These are phyloP conservation scores for Spilosoma lubricipeda DNA, from an alignment of 2,888 invertebrate genomes.

Conservation along the genomic window DNA sequence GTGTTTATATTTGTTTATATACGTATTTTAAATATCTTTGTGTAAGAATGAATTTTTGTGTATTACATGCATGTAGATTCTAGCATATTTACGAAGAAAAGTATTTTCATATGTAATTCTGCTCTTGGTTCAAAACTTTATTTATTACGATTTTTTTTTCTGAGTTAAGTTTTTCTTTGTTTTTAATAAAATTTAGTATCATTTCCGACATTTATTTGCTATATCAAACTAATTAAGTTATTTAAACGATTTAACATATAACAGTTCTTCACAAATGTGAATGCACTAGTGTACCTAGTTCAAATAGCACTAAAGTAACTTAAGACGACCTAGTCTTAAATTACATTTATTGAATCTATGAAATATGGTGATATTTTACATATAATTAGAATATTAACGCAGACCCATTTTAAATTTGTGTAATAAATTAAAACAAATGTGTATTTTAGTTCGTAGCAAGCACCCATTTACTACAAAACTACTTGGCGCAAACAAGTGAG, in stretches of 20 bases:
- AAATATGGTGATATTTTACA: conserved; percentile 7
- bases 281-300: not conserved
- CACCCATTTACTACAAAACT: conserved; percentile 60
- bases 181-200: not conserved
- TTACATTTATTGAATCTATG: conserved; percentile 7
- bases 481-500: too few species aligned
- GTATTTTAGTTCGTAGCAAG: conserved; percentile 60
- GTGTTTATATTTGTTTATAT: too few species aligned
- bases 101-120: not conserved
- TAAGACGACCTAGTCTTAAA: not conserved
- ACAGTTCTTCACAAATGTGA: not conserved
- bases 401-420: conserved; percentile 49
- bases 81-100: not conserved
- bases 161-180: too few species aligned
- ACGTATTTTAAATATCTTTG: too few species aligned
- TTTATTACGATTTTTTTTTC: not conserved
- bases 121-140: not conserved
- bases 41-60: too few species aligned
- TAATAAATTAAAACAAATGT: conserved; percentile 62
- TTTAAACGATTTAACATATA: not conserved
- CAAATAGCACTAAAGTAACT: not conserved
- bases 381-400: conserved; percentile 10
- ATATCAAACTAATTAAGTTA: not conserved
- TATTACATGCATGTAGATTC: not conserved
- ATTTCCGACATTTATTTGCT: not conserved